These are phyloP conservation scores for Acromyrmex echinatior DNA, from an alignment of 1,140 invertebrate genomes.

Conservation along the genomic window DNA sequence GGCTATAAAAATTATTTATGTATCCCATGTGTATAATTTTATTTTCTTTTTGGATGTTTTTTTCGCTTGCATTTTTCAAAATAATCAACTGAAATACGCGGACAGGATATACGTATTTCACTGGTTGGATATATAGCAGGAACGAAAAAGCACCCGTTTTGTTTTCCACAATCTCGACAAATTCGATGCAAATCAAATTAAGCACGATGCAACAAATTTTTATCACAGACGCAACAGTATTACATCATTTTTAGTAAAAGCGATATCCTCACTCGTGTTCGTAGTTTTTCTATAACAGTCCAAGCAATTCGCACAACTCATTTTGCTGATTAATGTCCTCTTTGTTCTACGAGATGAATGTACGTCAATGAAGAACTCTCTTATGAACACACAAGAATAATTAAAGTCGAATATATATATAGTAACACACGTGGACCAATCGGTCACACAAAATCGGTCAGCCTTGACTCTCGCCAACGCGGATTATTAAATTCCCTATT, in stretches of 20 bases:
- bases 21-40: neutral
- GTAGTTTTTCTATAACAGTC: neutral
- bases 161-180: slow-evolving; percentile 11
- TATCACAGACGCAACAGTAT: neutral
- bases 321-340: slow-evolving; percentile 19
- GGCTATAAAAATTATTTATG: slow-evolving; percentile 28
- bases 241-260: neutral
- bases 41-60: slow-evolving; percentile 6
- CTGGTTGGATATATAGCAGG: neutral
- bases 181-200: slow-evolving; percentile 14
- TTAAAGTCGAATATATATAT: neutral
- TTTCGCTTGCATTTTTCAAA: slow-evolving; percentile 29
- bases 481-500: neutral
- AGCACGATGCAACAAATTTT: slow-evolving; percentile 2
- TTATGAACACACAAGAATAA: neutral
- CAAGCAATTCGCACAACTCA: neutral
- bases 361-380: neutral
- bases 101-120: slow-evolving; percentile 43
- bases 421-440: neutral
- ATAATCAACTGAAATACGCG: slow-evolving; percentile 46
- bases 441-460: neutral
- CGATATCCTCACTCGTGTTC: neutral
- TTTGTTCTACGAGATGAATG: slow-evolving; percentile 7
- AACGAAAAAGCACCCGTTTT: neutral
- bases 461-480: slow-evolving; percentile 33